phyloP scores from a whole-genome alignment of 1,140 invertebrate genomes.

The Nomia melanderi region DNA sequence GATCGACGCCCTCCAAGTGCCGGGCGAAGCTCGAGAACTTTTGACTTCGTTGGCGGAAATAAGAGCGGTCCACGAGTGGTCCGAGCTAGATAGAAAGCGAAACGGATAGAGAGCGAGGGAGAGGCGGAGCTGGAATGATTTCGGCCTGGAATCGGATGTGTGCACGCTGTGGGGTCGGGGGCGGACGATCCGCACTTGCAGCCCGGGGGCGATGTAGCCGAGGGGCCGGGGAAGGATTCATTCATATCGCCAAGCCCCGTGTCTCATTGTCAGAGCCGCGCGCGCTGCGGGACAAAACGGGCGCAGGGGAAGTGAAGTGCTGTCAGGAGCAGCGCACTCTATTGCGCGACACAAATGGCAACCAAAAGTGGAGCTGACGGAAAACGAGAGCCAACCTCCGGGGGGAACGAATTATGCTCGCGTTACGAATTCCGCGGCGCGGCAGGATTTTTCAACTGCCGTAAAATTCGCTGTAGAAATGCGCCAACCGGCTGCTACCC shows the following conservation, averaged over 20 bases:
- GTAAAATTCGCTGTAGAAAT: neutral
- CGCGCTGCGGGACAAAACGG: slow-evolving; percentile 50
- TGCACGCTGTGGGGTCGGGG: neutral
- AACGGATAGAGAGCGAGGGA: neutral
- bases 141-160: slow-evolving; percentile 21
- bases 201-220: slow-evolving; percentile 49
- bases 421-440: neutral
- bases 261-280: slow-evolving; percentile 59
- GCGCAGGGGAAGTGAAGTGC: slow-evolving; percentile 55
- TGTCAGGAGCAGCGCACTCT: slow-evolving; percentile 64
- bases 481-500: too few species aligned
- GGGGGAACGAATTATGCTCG: slow-evolving; percentile 44
- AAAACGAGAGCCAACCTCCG: slow-evolving; percentile 36
- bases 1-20: slow-evolving; percentile 31
- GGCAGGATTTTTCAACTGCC: neutral
- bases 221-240: slow-evolving; percentile 56
- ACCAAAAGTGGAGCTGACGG: slow-evolving; percentile 59
- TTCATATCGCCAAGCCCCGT: slow-evolving; percentile 57
- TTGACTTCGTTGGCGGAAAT: slow-evolving; percentile 58
- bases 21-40: slow-evolving; percentile 48
- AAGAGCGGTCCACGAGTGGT: slow-evolving; percentile 33
- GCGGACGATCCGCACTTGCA: slow-evolving; percentile 52
- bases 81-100: neutral
- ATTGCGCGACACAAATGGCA: slow-evolving; percentile 66
- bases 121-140: neutral